phyloP scores from a whole-genome alignment of 2,113 vertebrate genomes.

The Phocoena sinus region DNA sequence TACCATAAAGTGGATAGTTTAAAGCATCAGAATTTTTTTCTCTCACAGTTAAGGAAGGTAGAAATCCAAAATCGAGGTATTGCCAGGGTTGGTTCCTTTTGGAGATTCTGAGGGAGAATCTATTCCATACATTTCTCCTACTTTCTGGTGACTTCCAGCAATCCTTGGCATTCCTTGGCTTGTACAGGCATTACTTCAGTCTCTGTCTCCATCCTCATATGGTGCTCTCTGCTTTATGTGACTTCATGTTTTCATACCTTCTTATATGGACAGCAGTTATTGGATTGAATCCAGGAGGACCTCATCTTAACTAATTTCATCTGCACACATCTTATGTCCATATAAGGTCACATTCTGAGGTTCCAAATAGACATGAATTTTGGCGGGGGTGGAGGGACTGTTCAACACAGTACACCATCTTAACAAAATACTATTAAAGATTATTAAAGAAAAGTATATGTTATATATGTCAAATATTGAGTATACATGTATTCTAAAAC shows the following conservation, averaged over 20 bases:
- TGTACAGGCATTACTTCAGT: background rate
- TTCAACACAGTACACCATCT: background rate
- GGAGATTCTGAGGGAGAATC: background rate
- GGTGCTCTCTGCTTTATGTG: background rate
- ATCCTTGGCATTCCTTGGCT: background rate
- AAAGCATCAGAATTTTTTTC: background rate
- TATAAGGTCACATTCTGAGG: background rate
- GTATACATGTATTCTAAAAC: background rate
- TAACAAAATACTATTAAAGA: background rate
- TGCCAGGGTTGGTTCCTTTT: background rate
- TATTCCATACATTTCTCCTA: background rate
- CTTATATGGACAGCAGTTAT: background rate
- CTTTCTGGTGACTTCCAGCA: background rate
- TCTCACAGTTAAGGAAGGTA: background rate
- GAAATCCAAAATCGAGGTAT: background rate
- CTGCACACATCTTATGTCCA: background rate
- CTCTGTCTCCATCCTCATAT: background rate
- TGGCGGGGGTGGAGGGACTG: background rate
- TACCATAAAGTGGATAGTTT: background rate
- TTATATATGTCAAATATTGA: background rate
- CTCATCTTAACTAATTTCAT: background rate
- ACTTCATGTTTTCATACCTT: background rate
- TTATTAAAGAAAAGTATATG: background rate
- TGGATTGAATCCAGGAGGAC: background rate
- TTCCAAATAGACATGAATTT: background rate